phyloP scores from a whole-genome alignment of 2,888 invertebrate species.

The Protophormia terraenovae region DNA sequence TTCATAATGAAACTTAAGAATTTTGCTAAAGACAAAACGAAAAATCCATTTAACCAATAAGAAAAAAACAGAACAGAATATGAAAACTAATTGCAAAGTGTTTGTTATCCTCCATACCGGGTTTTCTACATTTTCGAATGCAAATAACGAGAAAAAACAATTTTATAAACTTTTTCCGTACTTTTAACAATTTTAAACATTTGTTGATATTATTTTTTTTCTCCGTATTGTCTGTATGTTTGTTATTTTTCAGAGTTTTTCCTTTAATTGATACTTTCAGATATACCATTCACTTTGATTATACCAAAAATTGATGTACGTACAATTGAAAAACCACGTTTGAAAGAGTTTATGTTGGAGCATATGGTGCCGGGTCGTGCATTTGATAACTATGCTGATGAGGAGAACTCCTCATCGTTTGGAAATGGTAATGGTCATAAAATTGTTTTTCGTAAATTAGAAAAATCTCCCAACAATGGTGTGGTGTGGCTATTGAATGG shows the following conservation, averaged over 20 bases:
- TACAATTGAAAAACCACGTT: conserved; percentile 82
- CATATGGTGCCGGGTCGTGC: conserved; percentile 84
- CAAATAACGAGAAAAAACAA: conserved; percentile 17
- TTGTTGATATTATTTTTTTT: background rate
- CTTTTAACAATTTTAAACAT: background rate
- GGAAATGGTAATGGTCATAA: conserved; percentile 82
- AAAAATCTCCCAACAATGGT: conserved; percentile 78
- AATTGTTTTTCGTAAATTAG: conserved; percentile 80
- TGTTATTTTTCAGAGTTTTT: background rate
- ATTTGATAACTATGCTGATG: conserved; percentile 81
- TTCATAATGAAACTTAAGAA: background rate
- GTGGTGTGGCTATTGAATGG: conserved; percentile 80
- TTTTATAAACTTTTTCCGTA: conserved; percentile 4
- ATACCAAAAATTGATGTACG: conserved; percentile 83
- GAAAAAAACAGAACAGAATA: background rate
- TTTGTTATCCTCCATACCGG: conserved; percentile 15
- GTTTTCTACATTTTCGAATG: conserved; percentile 19
- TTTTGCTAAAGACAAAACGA: background rate
- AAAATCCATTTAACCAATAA: background rate
- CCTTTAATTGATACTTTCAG: conserved; percentile 79
- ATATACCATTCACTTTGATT: conserved; percentile 84
- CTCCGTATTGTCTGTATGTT: background rate
- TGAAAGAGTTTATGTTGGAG: conserved; percentile 84
- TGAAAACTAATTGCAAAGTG: conserved; percentile 31
- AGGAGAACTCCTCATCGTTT: conserved; percentile 78